Evolutionary conservation across 2,797 vertebrate species (phyloP).

Genomic region (Gymnothorax reevesii): DNA sequence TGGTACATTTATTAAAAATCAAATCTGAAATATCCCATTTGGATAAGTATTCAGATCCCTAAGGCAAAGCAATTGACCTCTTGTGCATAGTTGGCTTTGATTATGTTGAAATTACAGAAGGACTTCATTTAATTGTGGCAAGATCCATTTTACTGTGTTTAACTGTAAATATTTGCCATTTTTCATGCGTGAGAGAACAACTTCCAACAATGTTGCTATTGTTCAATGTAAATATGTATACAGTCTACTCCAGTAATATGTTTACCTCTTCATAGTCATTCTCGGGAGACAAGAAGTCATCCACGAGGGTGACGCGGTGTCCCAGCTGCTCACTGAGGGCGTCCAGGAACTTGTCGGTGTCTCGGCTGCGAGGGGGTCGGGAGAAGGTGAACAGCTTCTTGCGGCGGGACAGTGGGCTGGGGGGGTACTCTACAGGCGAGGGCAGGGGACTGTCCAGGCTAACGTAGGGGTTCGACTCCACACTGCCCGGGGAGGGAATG

Average conservation of each 20-base stretch:
- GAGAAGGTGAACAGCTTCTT: conserved; percentile 95
- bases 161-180: background rate
- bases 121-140: background rate
- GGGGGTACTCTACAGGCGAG: conserved; percentile 65
- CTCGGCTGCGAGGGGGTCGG: conserved; percentile 82
- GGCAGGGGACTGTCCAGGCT: conserved; percentile 90
- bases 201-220: background rate
- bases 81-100: too few species aligned
- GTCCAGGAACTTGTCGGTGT: conserved; percentile 93
- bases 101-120: background rate
- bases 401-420: conserved; percentile 76
- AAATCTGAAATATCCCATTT: too few species aligned
- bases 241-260: background rate
- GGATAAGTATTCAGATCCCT: too few species aligned
- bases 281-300: conserved; percentile 88
- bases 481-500: conserved; percentile 82
- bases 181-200: background rate
- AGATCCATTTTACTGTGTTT: background rate
- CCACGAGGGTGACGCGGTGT: conserved; percentile 83
- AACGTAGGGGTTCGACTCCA: conserved; percentile 94
- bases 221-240: background rate
- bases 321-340: conserved; percentile 93
- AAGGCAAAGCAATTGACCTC: too few species aligned
- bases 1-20: too few species aligned
- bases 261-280: conserved; percentile 97